Percentiles rank a stretch among this genome's conserved stretches.
Conservation (phyloP, 2,888 invertebrate species). For the Chirona hameri region DNA sequence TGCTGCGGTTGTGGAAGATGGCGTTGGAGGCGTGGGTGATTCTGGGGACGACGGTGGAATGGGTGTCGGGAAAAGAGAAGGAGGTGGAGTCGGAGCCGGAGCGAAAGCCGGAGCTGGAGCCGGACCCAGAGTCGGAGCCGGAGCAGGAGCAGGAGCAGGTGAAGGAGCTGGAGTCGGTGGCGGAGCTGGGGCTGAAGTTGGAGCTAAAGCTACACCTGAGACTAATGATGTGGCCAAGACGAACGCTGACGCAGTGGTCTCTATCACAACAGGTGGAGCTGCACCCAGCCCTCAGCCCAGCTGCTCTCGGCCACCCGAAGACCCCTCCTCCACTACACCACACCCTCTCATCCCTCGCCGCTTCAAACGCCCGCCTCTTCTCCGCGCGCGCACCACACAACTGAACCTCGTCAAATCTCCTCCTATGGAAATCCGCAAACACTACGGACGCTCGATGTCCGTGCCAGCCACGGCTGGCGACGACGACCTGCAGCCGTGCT, state of each 20-base stretch:
- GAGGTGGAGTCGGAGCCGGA: neutral
- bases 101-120: neutral
- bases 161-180: too few species aligned
- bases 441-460: slow-evolving; percentile 26
- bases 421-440: neutral
- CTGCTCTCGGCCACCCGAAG: neutral
- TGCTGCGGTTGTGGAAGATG: too few species aligned
- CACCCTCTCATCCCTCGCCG: neutral
- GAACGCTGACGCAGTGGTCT: neutral
- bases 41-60: too few species aligned
- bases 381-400: slow-evolving; percentile 9
- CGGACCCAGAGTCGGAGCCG: neutral
- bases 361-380: slow-evolving; percentile 1
- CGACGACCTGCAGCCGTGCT: neutral
- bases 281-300: neutral
- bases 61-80: neutral
- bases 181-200: neutral
- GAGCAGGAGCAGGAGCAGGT: neutral
- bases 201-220: too few species aligned
- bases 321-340: neutral
- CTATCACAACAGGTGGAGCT: neutral
- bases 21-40: too few species aligned
- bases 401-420: slow-evolving; percentile 1
- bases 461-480: neutral
- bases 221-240: too few species aligned